Conservation (phyloP, 2,888 invertebrate species). For the Lordiphosa andalusiaca region DNA sequence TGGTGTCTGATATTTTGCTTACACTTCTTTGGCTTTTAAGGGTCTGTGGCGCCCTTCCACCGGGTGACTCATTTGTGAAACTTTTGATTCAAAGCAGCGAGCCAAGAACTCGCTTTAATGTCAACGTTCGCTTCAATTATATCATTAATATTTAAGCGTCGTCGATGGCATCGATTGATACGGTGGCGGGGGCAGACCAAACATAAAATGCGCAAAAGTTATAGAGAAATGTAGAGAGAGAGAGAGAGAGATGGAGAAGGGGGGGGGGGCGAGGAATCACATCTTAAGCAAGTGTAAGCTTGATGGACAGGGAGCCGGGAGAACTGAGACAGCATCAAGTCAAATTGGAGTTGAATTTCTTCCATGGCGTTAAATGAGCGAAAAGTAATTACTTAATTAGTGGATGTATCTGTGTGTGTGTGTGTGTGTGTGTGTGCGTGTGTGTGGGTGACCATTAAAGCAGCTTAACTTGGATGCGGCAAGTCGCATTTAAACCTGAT, state of each 20-base stretch:
- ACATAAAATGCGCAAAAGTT: slow-evolving; percentile 52
- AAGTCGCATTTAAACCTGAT: slow-evolving; percentile 70
- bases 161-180: slow-evolving; percentile 68
- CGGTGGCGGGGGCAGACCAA: slow-evolving; percentile 6
- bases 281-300: slow-evolving; percentile 40
- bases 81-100: background rate
- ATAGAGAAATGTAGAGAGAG: too few relatives aligned
- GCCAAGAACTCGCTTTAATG: slow-evolving; percentile 6
- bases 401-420: slow-evolving; percentile 20
- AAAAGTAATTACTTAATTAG: slow-evolving; percentile 76
- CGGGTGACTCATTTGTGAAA: slow-evolving; percentile 2
- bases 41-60: background rate
- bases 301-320: slow-evolving; percentile 43
- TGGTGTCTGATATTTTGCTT: slow-evolving; percentile 65
- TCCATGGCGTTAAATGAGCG: slow-evolving; percentile 63
- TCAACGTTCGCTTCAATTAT: slow-evolving; percentile 37
- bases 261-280: background rate
- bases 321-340: slow-evolving; percentile 47
- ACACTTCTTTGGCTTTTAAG: slow-evolving; percentile 24
- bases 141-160: slow-evolving; percentile 70
- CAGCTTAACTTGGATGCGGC: slow-evolving; percentile 58
- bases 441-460: slow-evolving; percentile 46
- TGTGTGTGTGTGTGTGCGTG: slow-evolving; percentile 17
- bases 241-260: background rate
- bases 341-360: slow-evolving; percentile 68